Evolutionary conservation across 2,113 vertebrate species (phyloP).

Genomic region (Scolopax mira): DNA sequence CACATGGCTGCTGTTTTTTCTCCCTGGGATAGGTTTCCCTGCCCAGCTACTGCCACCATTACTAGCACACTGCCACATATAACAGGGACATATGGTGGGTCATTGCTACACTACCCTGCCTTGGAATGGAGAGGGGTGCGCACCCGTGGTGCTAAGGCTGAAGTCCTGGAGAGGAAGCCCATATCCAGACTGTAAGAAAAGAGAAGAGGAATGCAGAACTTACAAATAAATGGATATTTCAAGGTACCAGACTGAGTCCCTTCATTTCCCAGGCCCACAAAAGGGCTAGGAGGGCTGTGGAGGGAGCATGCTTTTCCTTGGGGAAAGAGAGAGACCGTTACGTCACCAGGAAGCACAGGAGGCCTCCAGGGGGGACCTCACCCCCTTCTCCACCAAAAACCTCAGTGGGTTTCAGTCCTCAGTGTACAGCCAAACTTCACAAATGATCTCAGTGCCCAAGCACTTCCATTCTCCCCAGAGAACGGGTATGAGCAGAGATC

Average conservation of each 20-base stretch:
- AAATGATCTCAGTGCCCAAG: not conserved
- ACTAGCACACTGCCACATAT: not conserved
- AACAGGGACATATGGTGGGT: not conserved
- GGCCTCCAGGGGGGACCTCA: not conserved
- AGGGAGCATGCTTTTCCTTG: conserved; percentile 34
- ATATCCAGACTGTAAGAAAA: conserved; percentile 64
- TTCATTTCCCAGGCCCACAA: conserved; percentile 41
- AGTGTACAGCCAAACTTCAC: not conserved
- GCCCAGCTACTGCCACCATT: not conserved
- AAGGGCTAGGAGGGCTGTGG: conserved; percentile 43
- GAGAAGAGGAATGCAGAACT: conserved; percentile 64
- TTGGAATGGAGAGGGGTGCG: conserved; percentile 5
- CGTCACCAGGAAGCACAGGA: not conserved
- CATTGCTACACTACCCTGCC: conserved; percentile 50
- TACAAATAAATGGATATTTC: conserved; percentile 59
- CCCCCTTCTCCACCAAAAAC: conserved; percentile 9
- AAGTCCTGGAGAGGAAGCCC: conserved; percentile 56
- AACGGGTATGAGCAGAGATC: not conserved
- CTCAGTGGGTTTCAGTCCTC: not conserved
- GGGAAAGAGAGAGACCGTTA: conserved; percentile 44
- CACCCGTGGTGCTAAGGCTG: conserved; percentile 43
- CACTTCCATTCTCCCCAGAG: not conserved
- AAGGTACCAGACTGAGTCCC: conserved; percentile 38
- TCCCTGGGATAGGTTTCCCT: not conserved
- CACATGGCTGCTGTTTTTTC: not conserved